Evolutionary conservation across 1,140 invertebrate species (phyloP).

Genomic region (Solen grandis): DNA sequence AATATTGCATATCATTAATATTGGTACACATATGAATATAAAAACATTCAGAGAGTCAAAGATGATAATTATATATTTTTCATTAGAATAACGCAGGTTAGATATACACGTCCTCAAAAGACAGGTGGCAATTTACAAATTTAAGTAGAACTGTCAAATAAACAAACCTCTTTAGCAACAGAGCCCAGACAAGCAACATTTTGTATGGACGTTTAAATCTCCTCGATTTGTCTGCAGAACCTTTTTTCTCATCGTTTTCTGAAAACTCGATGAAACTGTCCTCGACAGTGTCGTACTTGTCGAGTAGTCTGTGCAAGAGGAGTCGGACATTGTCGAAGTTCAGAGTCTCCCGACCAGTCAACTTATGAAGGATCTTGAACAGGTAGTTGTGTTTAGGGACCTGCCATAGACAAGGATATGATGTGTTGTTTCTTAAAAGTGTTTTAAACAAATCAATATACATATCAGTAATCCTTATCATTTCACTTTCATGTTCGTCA

Average conservation of each 20-base stretch:
- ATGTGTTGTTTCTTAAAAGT: no score
- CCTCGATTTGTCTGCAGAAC: neutral
- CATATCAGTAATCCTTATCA: no score
- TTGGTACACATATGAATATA: no score
- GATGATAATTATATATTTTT: no score
- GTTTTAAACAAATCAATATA: no score
- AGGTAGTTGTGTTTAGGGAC: constrained; percentile 58
- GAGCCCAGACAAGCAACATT: constrained; percentile 75
- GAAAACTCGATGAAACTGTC: constrained; percentile 30
- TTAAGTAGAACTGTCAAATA: no score
- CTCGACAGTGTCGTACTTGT: constrained; percentile 66
- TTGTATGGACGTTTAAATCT: constrained; percentile 74
- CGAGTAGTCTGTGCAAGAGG: constrained; percentile 68
- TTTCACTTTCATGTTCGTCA: no score
- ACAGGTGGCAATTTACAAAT: no score
- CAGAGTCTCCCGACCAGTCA: constrained; percentile 40
- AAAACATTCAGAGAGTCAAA: no score
- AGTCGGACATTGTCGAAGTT: constrained; percentile 54
- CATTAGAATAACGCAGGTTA: no score
- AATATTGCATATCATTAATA: no score
- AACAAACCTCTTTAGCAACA: constrained; percentile 73
- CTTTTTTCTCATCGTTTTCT: constrained; percentile 24
- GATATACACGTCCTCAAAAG: no score
- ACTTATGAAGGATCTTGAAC: constrained; percentile 48
- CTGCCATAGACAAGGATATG: constrained; percentile 42